These are phyloP conservation scores for Erebia ligea DNA, from an alignment of 2,888 invertebrate species.

Conservation along the genomic window DNA sequence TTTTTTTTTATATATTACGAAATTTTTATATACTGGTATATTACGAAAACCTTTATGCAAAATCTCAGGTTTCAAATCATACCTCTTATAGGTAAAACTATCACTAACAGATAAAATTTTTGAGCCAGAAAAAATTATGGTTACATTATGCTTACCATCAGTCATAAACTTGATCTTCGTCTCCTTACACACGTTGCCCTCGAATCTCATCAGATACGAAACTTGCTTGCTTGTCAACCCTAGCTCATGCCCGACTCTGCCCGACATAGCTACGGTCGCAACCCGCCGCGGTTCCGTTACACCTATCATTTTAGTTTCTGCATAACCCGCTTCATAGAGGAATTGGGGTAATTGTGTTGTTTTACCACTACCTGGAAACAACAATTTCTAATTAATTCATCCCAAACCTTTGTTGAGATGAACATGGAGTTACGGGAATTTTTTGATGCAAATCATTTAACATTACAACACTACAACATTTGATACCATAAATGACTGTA, in stretches of 20 bases:
- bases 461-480: too few species aligned
- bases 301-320: slow-evolving; percentile 91
- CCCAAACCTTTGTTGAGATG: too few species aligned
- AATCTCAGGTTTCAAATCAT: too few species aligned
- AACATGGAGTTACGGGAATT: too few species aligned
- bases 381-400: too few species aligned
- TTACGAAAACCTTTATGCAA: too few species aligned
- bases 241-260: slow-evolving; percentile 95
- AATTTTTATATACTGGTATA: too few species aligned
- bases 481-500: too few species aligned
- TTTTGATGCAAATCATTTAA: too few species aligned
- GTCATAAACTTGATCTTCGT: slow-evolving; percentile 99
- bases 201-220: slow-evolving; percentile 97
- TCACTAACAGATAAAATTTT: neutral
- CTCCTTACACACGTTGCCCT: slow-evolving; percentile 93
- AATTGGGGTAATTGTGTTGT: slow-evolving; percentile 99
- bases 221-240: slow-evolving; percentile 89
- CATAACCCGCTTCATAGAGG: slow-evolving; percentile 97
- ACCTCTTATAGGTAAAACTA: too few species aligned
- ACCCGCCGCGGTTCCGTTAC: slow-evolving; percentile 99
- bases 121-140: neutral
- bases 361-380: slow-evolving; percentile 90
- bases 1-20: too few species aligned
- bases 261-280: slow-evolving; percentile 98
- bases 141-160: slow-evolving; percentile 83